phyloP scores from a whole-genome alignment of 2,888 invertebrate species.

The Agrotis ipsilon region DNA sequence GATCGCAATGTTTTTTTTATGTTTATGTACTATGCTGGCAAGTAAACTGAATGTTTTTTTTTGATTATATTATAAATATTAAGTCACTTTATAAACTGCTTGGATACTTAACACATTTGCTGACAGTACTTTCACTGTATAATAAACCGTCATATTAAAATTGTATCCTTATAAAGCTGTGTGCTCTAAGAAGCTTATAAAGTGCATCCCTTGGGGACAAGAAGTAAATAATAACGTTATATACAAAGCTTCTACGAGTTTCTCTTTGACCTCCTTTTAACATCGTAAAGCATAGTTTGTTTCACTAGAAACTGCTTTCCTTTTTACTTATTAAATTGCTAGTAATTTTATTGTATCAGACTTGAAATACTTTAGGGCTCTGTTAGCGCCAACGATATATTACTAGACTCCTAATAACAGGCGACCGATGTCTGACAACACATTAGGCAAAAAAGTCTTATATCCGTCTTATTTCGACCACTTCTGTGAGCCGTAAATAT shows the following conservation, averaged over 20 bases:
- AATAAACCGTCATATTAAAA: slow-evolving; percentile 25
- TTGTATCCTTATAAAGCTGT: slow-evolving; percentile 23
- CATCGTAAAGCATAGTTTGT: background rate
- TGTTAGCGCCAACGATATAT: too few species aligned
- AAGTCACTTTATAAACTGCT: background rate
- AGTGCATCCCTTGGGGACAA: slow-evolving; percentile 5
- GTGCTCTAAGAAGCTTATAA: background rate
- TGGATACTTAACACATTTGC: background rate
- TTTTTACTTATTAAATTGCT: background rate
- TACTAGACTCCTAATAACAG: too few species aligned
- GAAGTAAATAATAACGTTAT: background rate
- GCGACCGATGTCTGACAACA: too few species aligned
- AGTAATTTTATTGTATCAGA: too few species aligned
- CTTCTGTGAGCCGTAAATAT: too few species aligned
- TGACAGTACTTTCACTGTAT: slow-evolving; percentile 13
- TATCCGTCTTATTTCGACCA: too few species aligned
- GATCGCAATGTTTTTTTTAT: too few species aligned
- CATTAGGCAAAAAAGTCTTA: too few species aligned
- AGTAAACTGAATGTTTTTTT: too few species aligned
- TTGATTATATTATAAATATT: too few species aligned
- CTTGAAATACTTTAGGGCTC: too few species aligned
- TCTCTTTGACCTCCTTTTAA: slow-evolving; percentile 6
- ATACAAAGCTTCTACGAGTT: background rate
- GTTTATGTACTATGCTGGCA: too few species aligned
- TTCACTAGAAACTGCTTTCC: background rate